Evolutionary conservation across 2,797 vertebrate genomes (phyloP), one percentile per base, ranked within the genome.

Genomic region (Picus viridis): DNA sequence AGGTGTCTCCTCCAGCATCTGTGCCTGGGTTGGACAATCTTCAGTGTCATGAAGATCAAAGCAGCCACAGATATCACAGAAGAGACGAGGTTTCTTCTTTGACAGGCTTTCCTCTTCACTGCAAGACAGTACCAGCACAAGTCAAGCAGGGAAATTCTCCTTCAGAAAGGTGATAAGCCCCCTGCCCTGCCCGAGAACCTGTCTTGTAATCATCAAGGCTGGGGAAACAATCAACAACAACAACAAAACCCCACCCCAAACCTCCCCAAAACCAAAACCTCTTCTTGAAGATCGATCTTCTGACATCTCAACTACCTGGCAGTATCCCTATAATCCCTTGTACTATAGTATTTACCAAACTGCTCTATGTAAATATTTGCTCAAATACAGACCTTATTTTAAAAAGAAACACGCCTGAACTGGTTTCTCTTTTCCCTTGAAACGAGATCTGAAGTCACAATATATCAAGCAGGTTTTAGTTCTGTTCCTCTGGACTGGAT

Each of bases 61-160:
- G 97, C 98, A 98, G 98, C 99, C 99, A 64, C 99, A 99, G 96
- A 99, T 99, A 94, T 99, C 99, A n/a, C 99, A 99, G 98, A 99
- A 99, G 10, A 99, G 98, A 10, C 99, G 99, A 1, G 98, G 99
- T 85, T 99, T 99, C 97, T 99, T 99, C 83, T 98, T 99, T 7
- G 97, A 95, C 70, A 97, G 95, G 3, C 96, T 98, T 92, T 98
- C 98, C 41, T 98, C 98, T 68, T 98, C 98, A 4, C 98, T 98
- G 92, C 56, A 88, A 93, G 93, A 81, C 85, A 56, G 96, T 69
- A 81, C 26, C 61, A 8, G 73, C 11, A 3, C 41, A 1, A 3
- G 59, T 92, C 77, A 91, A 11, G 3, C 2, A 39, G 47, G 43
- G 69, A 5, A 2, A 6, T 41, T 14, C 34, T 54, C 26, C 56